These are phyloP conservation scores for Zootoca vivipara DNA, from an alignment of 2,113 vertebrate species.

Conservation along the genomic window DNA sequence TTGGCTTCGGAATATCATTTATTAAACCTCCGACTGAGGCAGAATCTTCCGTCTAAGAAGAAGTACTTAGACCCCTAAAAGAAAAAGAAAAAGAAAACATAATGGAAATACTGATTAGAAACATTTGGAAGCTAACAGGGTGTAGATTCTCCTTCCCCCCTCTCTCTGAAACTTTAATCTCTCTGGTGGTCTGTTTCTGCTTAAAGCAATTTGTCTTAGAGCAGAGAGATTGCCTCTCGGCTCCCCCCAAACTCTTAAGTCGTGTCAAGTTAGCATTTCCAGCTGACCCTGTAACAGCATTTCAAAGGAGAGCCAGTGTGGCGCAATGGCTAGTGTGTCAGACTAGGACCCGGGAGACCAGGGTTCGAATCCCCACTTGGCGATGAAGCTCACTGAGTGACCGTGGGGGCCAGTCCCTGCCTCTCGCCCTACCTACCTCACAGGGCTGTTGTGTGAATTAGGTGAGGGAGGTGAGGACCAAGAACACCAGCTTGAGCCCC, in stretches of 20 bases:
- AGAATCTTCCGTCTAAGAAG: background rate
- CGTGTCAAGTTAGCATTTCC: background rate
- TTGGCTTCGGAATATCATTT: constrained; percentile 27
- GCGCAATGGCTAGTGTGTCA: too few species aligned
- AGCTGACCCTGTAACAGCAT: too few species aligned
- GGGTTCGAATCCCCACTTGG: too few species aligned
- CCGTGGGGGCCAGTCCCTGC: too few species aligned
- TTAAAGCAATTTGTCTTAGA: background rate
- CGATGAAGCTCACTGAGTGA: too few species aligned
- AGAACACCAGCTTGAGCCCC: too few species aligned
- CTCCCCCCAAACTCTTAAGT: background rate
- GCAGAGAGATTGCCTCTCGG: background rate
- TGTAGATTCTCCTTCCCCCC: constrained; percentile 20
- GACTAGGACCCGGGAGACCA: too few species aligned
- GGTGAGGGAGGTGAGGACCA: too few species aligned
- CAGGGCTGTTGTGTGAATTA: too few species aligned
- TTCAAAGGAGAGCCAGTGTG: too few species aligned
- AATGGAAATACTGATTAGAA: constrained; percentile 15
- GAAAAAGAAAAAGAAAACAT: background rate
- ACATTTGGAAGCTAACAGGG: constrained; percentile 37
- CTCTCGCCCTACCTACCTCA: too few species aligned
- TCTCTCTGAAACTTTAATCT: constrained; percentile 36
- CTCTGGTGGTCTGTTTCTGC: constrained; percentile 20
- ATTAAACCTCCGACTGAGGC: background rate
- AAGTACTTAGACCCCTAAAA: background rate